A percentile compares a stretch with the other conserved stretches of the same genome.
These are phyloP conservation scores for Dinoponera quadriceps DNA, from an alignment of 1,140 invertebrate species.

Conservation along the genomic window DNA sequence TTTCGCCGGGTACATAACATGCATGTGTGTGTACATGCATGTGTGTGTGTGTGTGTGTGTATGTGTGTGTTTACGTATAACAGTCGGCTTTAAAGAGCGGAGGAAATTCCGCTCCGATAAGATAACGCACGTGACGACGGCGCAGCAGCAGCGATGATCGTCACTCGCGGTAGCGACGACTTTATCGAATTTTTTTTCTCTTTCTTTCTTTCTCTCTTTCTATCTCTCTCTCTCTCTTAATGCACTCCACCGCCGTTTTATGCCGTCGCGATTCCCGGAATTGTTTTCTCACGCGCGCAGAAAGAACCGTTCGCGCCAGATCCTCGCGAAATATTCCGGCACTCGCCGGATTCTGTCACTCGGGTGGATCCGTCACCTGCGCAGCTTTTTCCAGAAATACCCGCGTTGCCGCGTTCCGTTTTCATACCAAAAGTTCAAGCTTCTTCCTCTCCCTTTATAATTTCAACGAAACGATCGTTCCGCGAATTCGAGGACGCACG, in stretches of 20 bases:
- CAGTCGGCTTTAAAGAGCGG: neutral
- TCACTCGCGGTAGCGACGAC: slow-evolving; percentile 12
- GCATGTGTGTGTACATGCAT: too few species aligned
- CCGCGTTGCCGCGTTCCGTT: too few species aligned
- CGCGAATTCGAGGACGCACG: too few species aligned
- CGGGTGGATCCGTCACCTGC: too few species aligned
- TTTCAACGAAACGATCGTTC: too few species aligned
- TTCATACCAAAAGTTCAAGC: neutral
- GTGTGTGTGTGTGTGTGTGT: too few species aligned
- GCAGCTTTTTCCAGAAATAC: neutral
- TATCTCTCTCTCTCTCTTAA: too few species aligned
- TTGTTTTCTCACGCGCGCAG: slow-evolving; percentile 22
- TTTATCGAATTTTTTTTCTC: slow-evolving; percentile 17
- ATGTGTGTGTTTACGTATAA: too few species aligned
- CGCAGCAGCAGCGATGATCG: neutral
- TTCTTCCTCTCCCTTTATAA: too few species aligned
- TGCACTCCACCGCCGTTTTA: neutral
- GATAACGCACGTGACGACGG: slow-evolving; percentile 17
- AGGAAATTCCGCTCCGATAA: slow-evolving; percentile 28
- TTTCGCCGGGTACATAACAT: too few species aligned
- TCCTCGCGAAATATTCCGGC: neutral
- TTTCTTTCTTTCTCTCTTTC: too few species aligned
- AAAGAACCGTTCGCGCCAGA: slow-evolving; percentile 9
- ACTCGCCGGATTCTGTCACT: neutral
- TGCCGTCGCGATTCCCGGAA: slow-evolving; percentile 18